Evolutionary conservation across 2,888 invertebrate species (phyloP), one percentile per base, ranked within the genome.

Genomic region (Acanthosepion pharaonis): DNA sequence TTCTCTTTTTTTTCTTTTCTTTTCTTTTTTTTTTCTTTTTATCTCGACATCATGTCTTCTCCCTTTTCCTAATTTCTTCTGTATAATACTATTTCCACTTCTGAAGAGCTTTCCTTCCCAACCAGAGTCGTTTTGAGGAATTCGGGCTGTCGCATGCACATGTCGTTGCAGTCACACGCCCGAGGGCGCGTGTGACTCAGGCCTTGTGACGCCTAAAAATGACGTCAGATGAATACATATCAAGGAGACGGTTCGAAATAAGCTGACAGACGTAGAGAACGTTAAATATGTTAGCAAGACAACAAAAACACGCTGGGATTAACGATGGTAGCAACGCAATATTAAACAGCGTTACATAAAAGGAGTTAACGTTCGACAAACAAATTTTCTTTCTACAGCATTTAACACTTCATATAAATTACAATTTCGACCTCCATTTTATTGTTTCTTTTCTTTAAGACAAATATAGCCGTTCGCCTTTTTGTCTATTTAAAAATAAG

Each of bases 171-270:
- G 78, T 78, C 78, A 78, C 78, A 78, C 9, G 78, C 78, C 78
- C 78, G n/a, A 78, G 78, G 78, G 28, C 11, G 28, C n/a, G 11
- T 9, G 78, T 78, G 78, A 78, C 78, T 28, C 78, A 78, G 78
- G 78, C 78, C 28, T n/a, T n/a, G 78, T n/a, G 78, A 78, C 78
- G 78, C 78, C 28, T 15, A n/a, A 8, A 78, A 78, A 78, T 78
- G 78, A 78, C n/a, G 78, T 78, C 78, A n/a, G n/a, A 78, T n/a
- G n/a, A 78, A 78, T 78, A 78, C 78, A n/a, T 78, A 78, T 78
- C 28, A n/a, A n/a, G 78, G 78, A 78, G 78, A n/a, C 4, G 9
- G 78, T 28, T 78, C 78, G 78, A 28, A 78, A 78, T n/a, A 9
- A n/a, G 11, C 8, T 11, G n/a, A 78, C 78, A n/a, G 8, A n/a